Conservation (phyloP, 2,113 vertebrate genomes). For the Calidris pygmaea region DNA sequence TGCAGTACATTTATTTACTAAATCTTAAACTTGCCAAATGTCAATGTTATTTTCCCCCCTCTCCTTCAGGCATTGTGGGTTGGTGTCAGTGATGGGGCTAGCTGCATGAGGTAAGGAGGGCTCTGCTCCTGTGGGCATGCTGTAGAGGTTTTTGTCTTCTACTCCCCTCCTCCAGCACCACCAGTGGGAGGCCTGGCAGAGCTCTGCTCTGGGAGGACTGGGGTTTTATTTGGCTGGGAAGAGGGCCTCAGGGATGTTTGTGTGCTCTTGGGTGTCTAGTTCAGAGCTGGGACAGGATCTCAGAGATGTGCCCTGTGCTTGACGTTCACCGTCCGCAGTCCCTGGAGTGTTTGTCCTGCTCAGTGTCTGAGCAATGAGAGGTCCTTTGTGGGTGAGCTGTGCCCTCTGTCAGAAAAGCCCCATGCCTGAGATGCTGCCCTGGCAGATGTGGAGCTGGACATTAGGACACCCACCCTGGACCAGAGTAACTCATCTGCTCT, state of each 20-base stretch:
- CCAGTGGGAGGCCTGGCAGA: neutral
- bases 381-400: neutral
- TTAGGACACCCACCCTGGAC: neutral
- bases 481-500: neutral
- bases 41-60: neutral
- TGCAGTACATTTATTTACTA: neutral
- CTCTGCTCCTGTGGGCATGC: neutral
- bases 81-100: neutral
- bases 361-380: neutral
- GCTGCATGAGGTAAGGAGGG: rapidly evolving
- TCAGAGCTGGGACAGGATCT: neutral
- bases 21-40: neutral
- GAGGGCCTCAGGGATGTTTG: neutral
- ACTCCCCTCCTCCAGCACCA: neutral
- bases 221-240: neutral
- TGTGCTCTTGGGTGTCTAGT: neutral
- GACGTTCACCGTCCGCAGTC: rapidly evolving
- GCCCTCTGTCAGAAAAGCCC: neutral
- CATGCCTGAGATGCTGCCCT: neutral
- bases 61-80: neutral
- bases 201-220: neutral
- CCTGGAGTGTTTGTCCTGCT: neutral
- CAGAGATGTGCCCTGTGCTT: neutral
- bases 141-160: neutral
- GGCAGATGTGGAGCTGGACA: rapidly evolving